Conservation (phyloP, 1,140 invertebrate genomes). For the Hyphantria cunea region DNA sequence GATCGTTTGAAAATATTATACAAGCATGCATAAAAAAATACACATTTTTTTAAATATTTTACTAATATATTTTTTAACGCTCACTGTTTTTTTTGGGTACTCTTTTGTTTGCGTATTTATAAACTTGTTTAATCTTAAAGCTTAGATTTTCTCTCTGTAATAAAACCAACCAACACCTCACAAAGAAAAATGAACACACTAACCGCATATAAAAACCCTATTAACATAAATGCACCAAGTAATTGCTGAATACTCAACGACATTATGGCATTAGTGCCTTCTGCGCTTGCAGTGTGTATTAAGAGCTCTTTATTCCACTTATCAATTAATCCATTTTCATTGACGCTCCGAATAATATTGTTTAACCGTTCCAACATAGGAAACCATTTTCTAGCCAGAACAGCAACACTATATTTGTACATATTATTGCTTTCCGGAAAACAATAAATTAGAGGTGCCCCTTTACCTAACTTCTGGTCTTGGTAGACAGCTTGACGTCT, state of each 20-base stretch:
- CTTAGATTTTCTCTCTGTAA: conserved; percentile 9
- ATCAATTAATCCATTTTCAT: conserved; percentile 76
- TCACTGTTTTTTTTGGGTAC: no score
- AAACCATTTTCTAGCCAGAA: conserved; percentile 73
- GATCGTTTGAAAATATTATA: no score
- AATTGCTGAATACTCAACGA: conserved; percentile 72
- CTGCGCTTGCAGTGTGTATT: conserved; percentile 47
- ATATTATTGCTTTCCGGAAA: conserved; percentile 72
- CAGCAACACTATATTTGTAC: conserved; percentile 76
- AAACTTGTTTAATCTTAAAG: background rate
- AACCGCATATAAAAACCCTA: conserved; percentile 60
- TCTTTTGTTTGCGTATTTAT: no score
- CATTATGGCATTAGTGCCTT: conserved; percentile 57
- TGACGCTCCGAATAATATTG: conserved; percentile 72
- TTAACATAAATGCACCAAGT: conserved; percentile 74
- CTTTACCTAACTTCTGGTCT: conserved; percentile 70
- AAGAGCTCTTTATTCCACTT: conserved; percentile 79
- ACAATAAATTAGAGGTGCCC: conserved; percentile 66
- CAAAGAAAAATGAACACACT: conserved; percentile 58
- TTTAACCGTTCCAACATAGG: conserved; percentile 73
- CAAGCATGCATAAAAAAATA: no score
- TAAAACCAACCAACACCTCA: conserved; percentile 47
- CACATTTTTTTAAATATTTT: no score
- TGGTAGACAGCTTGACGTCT: conserved; percentile 71
- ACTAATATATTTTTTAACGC: no score